phyloP scores from a whole-genome alignment of 2,113 vertebrate genomes.

The Geococcyx californianus region DNA sequence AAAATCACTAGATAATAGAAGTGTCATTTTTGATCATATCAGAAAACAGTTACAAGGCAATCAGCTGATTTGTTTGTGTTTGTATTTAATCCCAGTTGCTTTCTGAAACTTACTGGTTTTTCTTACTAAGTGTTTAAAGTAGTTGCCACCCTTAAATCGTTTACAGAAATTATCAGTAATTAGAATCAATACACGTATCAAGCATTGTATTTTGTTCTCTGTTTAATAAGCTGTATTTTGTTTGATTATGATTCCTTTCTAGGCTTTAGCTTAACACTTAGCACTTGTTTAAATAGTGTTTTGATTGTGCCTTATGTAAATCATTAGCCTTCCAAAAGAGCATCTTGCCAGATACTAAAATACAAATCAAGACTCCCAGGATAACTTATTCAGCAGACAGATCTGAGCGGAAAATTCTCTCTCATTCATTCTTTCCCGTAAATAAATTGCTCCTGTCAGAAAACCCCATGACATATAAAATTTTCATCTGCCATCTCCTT shows the following conservation, averaged over 20 bases:
- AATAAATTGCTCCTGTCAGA: constrained; percentile 11
- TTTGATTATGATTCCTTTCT: neutral
- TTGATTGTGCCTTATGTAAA: neutral
- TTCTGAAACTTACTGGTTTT: neutral
- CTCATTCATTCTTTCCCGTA: neutral
- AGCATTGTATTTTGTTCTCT: neutral
- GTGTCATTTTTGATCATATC: neutral
- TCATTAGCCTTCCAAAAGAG: neutral
- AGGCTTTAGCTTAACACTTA: neutral
- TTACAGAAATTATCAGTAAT: neutral
- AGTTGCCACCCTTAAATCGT: neutral
- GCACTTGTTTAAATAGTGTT: neutral
- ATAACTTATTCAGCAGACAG: neutral
- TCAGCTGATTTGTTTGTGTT: neutral
- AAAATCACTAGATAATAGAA: neutral
- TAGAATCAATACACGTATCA: neutral
- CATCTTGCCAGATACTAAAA: neutral
- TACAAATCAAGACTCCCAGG: neutral
- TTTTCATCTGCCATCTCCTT: neutral
- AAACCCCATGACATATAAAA: neutral
- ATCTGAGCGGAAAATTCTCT: neutral
- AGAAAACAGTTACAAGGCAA: neutral
- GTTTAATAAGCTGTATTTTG: neutral
- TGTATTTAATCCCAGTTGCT: neutral
- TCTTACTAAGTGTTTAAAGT: neutral